These are phyloP conservation scores for Odocoileus virginianus DNA, from an alignment of 2,113 vertebrate species.

Conservation along the genomic window DNA sequence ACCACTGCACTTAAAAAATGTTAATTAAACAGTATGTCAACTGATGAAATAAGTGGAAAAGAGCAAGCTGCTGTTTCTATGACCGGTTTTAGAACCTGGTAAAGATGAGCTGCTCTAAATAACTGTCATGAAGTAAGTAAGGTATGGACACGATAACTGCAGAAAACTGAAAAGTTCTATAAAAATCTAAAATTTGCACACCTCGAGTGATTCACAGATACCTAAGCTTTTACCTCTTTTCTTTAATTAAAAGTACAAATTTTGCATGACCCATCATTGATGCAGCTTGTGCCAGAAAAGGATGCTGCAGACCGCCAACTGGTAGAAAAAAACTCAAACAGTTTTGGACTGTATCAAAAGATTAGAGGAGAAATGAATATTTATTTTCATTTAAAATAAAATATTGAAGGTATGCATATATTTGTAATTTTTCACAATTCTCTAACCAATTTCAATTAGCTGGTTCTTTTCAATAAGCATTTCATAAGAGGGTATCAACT, in stretches of 20 bases:
- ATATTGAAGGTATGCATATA: neutral
- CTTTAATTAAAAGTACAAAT: neutral
- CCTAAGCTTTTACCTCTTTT: neutral
- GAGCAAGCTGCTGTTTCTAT: neutral
- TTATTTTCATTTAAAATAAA: conserved; percentile 40
- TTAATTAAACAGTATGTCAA: neutral
- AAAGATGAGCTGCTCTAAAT: neutral
- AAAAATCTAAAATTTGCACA: conserved; percentile 5
- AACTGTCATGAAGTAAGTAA: neutral
- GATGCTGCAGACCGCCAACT: neutral
- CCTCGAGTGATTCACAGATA: neutral
- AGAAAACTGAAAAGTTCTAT: neutral
- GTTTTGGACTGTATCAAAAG: neutral
- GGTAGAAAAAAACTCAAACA: neutral
- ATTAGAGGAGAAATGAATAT: neutral
- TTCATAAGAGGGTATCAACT: neutral
- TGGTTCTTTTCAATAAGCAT: neutral
- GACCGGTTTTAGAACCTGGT: neutral
- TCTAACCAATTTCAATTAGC: conserved; percentile 26
- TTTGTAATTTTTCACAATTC: conserved; percentile 41
- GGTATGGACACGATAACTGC: neutral
- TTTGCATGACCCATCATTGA: neutral
- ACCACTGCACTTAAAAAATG: neutral
- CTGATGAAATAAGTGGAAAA: neutral
- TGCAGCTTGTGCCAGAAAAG: neutral